These are phyloP conservation scores for Meta bourneti DNA, from an alignment of 2,888 invertebrate species.

Conservation along the genomic window DNA sequence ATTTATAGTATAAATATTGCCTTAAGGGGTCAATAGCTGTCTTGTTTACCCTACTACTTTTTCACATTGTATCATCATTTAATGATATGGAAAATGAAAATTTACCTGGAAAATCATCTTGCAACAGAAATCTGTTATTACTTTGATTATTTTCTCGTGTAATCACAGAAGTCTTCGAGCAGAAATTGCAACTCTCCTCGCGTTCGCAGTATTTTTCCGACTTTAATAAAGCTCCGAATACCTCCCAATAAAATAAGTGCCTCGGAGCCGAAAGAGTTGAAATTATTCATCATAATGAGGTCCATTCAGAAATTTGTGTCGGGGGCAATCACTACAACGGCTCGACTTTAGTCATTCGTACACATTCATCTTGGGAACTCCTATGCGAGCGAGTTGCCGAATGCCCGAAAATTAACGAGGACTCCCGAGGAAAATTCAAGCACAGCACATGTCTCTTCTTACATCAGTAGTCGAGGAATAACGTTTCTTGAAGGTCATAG, in stretches of 20 bases:
- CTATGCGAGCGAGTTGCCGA: constrained; percentile 12
- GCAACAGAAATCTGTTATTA: too few species aligned
- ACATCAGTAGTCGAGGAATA: background rate
- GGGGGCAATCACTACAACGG: background rate
- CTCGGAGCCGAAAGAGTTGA: background rate
- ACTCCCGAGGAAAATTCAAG: constrained; percentile 12
- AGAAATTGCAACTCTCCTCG: background rate
- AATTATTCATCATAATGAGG: background rate
- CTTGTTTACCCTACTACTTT: too few species aligned
- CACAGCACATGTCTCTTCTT: constrained; percentile 27
- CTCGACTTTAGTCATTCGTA: background rate
- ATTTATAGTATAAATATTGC: too few species aligned
- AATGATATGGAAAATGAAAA: too few species aligned
- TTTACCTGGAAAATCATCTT: too few species aligned
- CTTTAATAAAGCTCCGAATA: background rate
- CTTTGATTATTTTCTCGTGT: background rate
- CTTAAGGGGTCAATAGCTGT: too few species aligned
- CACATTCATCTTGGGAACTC: constrained; percentile 9
- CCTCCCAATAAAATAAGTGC: background rate
- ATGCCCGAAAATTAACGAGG: constrained; percentile 40
- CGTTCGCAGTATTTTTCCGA: background rate
- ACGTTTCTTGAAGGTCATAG: constrained; percentile 15
- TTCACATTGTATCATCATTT: too few species aligned
- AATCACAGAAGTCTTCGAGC: background rate
- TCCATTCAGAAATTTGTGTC: constrained; percentile 15